Percentiles rank a stretch among this genome's conserved stretches.
Evolutionary conservation across 2,888 invertebrate species (phyloP).

Genomic region (Lysandra bellargus): DNA sequence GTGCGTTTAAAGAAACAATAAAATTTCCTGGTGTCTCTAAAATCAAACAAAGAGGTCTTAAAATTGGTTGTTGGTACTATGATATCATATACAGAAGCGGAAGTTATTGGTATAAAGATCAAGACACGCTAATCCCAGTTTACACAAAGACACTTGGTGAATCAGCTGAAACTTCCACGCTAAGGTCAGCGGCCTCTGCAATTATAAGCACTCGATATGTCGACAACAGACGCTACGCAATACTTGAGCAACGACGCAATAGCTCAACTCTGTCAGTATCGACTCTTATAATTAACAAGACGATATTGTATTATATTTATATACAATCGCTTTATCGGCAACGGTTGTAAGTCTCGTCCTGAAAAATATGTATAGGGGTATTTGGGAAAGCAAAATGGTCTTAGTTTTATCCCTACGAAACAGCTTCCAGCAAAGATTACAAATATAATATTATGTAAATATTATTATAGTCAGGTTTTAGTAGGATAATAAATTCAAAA

Average conservation of each 20-base stretch:
- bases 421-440: too few relatives aligned
- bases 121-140: not conserved
- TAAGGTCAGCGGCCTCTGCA: conserved; percentile 20
- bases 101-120: not conserved
- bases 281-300: too few relatives aligned
- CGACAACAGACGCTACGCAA: conserved; percentile 7
- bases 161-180: conserved; percentile 14
- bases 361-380: too few relatives aligned
- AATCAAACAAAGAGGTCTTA: not conserved
- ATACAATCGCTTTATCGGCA: too few relatives aligned
- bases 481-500: too few relatives aligned
- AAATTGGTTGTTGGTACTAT: not conserved
- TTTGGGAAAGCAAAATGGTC: too few relatives aligned
- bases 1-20: too few relatives aligned
- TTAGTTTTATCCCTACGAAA: too few relatives aligned
- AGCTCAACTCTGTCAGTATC: not conserved
- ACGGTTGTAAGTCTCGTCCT: too few relatives aligned
- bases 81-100: not conserved
- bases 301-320: too few relatives aligned
- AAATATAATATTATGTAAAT: too few relatives aligned
- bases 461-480: too few relatives aligned
- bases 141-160: conserved; percentile 21
- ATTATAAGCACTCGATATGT: not conserved
- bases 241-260: not conserved
- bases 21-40: not conserved